These are phyloP conservation scores for Odontocerum albicorne DNA, from an alignment of 2,888 invertebrate genomes.

Conservation along the genomic window DNA sequence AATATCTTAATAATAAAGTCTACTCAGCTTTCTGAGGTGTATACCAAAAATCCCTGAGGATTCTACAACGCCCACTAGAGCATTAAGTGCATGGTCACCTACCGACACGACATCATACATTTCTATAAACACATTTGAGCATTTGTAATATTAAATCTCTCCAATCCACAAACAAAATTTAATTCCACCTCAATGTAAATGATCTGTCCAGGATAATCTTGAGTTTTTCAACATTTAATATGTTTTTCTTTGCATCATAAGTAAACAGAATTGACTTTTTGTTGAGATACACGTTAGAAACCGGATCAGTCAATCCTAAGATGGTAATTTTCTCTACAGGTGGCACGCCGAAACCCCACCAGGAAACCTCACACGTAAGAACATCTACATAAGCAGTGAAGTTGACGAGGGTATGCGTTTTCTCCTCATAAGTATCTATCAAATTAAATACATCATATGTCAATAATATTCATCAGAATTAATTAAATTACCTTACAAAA, in stretches of 20 bases:
- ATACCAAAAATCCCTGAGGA: too few species aligned
- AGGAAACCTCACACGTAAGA: conserved; percentile 43
- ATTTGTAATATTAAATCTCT: too few species aligned
- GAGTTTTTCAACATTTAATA: conserved; percentile 43
- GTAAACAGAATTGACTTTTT: conserved; percentile 43
- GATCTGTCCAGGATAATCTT: conserved; percentile 47
- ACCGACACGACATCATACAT: too few species aligned
- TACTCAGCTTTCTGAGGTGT: too few species aligned
- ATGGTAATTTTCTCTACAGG: conserved; percentile 41
- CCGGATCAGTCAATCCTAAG: conserved; percentile 23
- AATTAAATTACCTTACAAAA: too few species aligned
- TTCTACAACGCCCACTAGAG: too few species aligned
- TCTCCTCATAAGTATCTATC: conserved; percentile 63
- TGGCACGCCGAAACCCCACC: conserved; percentile 57
- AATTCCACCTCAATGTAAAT: conserved; percentile 47
- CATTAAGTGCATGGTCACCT: too few species aligned
- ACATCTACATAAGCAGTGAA: conserved; percentile 43
- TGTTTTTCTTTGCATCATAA: conserved; percentile 42
- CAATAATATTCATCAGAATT: not conserved
- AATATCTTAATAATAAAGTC: too few species aligned
- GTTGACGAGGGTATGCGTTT: conserved; percentile 58
- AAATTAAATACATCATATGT: conserved; percentile 36
- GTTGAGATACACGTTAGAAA: conserved; percentile 38
- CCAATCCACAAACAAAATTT: too few species aligned
- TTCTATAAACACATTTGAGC: too few species aligned